Base-by-base conservation (phyloP, 2,888 invertebrate species). In the Xestia c-nigrum region DNA sequence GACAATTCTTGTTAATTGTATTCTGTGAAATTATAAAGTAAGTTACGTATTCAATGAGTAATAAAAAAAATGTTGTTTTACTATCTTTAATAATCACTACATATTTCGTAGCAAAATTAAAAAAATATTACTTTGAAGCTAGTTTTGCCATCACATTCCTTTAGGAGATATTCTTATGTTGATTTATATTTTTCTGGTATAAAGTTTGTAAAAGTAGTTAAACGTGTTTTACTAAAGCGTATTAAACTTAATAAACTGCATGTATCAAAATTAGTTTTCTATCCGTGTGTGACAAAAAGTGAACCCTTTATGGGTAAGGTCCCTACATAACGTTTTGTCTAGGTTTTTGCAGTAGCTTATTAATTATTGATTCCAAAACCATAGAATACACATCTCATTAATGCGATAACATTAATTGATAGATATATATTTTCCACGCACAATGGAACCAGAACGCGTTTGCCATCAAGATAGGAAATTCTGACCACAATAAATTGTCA, bases 401-500 rank as follows among this genome's bases (percentile, higher is more conserved):
- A 52, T 52, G 59, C 4, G 38, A 73, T 73, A 47, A 66, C 21
- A 57, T 40, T 68, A 64, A 73, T 65, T 69, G 38, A 46, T 50
- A 38, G 38, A 46, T 50, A 38, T 64, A 47, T 24, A 72, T 69
- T 80, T 70, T 75, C 52, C 50, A 19, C 61, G 1, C 38, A 57
- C 24, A 52, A 40, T 43, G 5, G 31, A 67, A 66, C 31, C 59
- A 47, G 14, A 72, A 72, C 31, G 24, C 46, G 24, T 63, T 61
- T n/a, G 14, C 1, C 1, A 72, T 57, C 38, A 63, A 57, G 57
- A 67, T 70, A 46, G 72, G 52, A 55, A 72, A 50, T 67, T 14
- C 59, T 7, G 59, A 71, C 76, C 76, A 73, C 85, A 76, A 46
- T 63, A 2, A 38, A 57, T 16, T 61, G 43, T 59, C 59, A 31